Conservation (phyloP, 1,140 invertebrate genomes). For the Heliconius melpomene region DNA sequence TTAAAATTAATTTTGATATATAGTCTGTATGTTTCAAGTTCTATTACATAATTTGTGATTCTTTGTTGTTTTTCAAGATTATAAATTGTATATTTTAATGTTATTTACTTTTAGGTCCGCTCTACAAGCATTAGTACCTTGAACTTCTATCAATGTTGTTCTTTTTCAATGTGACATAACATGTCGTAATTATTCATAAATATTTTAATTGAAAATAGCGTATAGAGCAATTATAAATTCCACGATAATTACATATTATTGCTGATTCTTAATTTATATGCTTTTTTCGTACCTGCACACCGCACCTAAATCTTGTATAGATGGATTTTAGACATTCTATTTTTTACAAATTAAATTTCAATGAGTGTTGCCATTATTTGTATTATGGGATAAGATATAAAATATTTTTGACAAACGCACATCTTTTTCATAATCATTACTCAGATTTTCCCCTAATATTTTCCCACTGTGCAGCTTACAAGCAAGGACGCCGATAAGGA, state of each 20-base stretch:
- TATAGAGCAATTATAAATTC: background rate
- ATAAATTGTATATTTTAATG: background rate
- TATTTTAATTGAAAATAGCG: background rate
- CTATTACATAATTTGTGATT: background rate
- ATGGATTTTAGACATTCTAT: too few species aligned
- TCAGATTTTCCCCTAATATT: background rate
- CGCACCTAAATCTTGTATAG: too few species aligned
- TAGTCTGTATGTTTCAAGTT: too few species aligned
- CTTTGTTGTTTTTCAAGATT: background rate
- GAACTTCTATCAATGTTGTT: conserved; percentile 19
- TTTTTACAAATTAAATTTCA: too few species aligned
- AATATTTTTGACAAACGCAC: too few species aligned
- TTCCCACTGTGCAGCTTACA: conserved; percentile 47
- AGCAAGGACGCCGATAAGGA: conserved; percentile 40
- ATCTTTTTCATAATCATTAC: background rate
- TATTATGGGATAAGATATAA: too few species aligned
- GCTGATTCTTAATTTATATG: too few species aligned
- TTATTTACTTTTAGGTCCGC: background rate
- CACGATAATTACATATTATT: too few species aligned
- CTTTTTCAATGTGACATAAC: conserved; percentile 8
- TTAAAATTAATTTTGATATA: background rate
- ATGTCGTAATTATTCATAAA: background rate
- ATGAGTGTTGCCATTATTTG: too few species aligned
- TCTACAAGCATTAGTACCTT: background rate
- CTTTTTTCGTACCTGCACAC: too few species aligned